A percentile compares a stretch with the other conserved stretches of the same genome.
These are phyloP conservation scores for Chitala chitala DNA, from an alignment of 2,113 vertebrate genomes.

Conservation along the genomic window DNA sequence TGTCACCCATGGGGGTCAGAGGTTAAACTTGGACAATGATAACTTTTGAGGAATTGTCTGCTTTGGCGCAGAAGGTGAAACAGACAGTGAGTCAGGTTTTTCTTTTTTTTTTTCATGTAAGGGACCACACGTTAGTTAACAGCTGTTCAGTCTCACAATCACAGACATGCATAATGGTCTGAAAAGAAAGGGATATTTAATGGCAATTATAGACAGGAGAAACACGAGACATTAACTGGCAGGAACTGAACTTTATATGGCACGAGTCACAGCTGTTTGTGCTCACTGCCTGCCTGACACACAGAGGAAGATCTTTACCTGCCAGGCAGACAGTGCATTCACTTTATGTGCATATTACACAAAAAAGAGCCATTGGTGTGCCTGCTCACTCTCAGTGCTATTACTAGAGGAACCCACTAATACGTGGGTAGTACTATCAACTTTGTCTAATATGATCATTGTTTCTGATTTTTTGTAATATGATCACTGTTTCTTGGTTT, in stretches of 20 bases:
- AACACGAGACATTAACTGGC: slow-evolving; percentile 48
- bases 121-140: slow-evolving; percentile 45
- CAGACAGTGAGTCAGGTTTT: slow-evolving; percentile 28
- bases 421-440: too few species aligned
- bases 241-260: slow-evolving; percentile 49
- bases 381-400: too few species aligned
- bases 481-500: too few species aligned
- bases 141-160: slow-evolving; percentile 62
- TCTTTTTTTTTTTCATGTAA: slow-evolving; percentile 25
- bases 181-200: slow-evolving; percentile 39
- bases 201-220: slow-evolving; percentile 41
- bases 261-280: slow-evolving; percentile 11
- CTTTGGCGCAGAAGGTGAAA: slow-evolving; percentile 42
- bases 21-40: slow-evolving; percentile 74
- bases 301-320: background rate
- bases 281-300: background rate
- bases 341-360: too few species aligned
- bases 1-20: slow-evolving; percentile 60
- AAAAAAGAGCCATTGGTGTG: too few species aligned
- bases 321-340: too few species aligned
- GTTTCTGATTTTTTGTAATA: too few species aligned
- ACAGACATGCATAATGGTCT: slow-evolving; percentile 46
- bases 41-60: slow-evolving; percentile 56
- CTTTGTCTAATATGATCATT: too few species aligned
- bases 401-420: too few species aligned